Base-by-base conservation (phyloP, 2,888 invertebrate species). In the Rutpela maculata region DNA sequence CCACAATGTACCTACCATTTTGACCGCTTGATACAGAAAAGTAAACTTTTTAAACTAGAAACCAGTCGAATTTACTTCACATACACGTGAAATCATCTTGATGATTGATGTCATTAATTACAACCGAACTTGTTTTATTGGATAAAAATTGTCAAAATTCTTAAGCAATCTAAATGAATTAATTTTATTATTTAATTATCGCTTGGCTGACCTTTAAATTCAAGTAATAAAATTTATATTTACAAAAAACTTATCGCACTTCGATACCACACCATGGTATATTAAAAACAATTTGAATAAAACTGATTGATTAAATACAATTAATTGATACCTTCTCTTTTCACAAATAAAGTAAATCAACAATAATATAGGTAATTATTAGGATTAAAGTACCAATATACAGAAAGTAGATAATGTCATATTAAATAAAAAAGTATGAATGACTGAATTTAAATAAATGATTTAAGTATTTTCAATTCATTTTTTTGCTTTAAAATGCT, bases 141-240 rank as follows among this genome's bases (percentile, higher is more conserved):
- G 43, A 43, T 43, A 12, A 43, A 43, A 43, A 43, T 43, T 12
- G 43, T 50, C 15, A 50, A 12, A 50, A 31, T 26, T 62, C 62
- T 31, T 26, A 31, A 62, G n/a, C 26, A 31, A 62, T 35, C 0
- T 6, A 26, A 62, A n/a, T 9, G 15, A 31, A 62, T 10, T 31
- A 50, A 50, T 50, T 50, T 50, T 50, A 50, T 50, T 50, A 50
- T 50, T 50, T 50, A 50, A n/a, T 60, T 26, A 70, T 70, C 70
- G 43, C 19, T 22, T 15, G n/a, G 38, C 43, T 60, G 70, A 35
- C 60, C 60, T 70, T 70, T 60, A 43, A 70, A 19, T 38, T 59
- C 38, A 70, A 12, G 59, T 38, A 59, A 60, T 70, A 70, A 43
- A 70, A 60, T 38, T 59, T 70, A 60, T 60, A 19, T 70, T 38